Evolutionary conservation across 2,797 vertebrate species (phyloP), one percentile per base, ranked within the genome.

Genomic region (Rachycentron canadum): DNA sequence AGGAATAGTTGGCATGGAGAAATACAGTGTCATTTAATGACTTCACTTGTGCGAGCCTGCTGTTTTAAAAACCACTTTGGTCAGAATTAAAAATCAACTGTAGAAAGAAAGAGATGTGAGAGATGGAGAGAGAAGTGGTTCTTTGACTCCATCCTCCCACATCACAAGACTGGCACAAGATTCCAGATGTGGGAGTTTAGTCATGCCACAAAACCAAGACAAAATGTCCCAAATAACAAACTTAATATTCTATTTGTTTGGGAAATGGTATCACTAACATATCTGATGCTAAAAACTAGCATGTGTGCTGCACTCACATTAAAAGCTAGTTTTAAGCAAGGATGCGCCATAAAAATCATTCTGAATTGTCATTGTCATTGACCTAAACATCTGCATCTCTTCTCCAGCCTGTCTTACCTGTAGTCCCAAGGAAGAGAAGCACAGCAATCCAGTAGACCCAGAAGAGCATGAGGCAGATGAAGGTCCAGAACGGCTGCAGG

Each of bases 401-500:
- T 7, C 11, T 60, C 12, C 38, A 41, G 63, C 7, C 32, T 32
- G 32, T 32, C 88, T 86, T 88, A 99, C 98, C 98, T 91, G 97
- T 86, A n/a, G 96, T 97, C 67, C 97, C 98, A 8, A 99, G 96
- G 88, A 97, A 97, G 73, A 99, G 96, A 40, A 99, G 93, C 52
- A 98, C 96, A 34, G 93, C 94, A 57, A 99, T 95, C 98, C 98
- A 99, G 89, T 98, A 99, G 0, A 93, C 90, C 98, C 98, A 99
- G 93, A 99, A 99, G 16, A 98, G 85, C 85, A 98, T 94, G 88
- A 99, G 97, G 75, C 96, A 96, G 80, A 99, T 93, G 87, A 99
- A 99, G 25, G 98, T 99, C 97, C 97, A 99, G 85, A 99, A 95
- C 13, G 98, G 98, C 84, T 99, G 98, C 92, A 99, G 94, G 79